These are phyloP conservation scores for Leptonema lineaticorne DNA, from an alignment of 1,140 invertebrate species.

Conservation along the genomic window DNA sequence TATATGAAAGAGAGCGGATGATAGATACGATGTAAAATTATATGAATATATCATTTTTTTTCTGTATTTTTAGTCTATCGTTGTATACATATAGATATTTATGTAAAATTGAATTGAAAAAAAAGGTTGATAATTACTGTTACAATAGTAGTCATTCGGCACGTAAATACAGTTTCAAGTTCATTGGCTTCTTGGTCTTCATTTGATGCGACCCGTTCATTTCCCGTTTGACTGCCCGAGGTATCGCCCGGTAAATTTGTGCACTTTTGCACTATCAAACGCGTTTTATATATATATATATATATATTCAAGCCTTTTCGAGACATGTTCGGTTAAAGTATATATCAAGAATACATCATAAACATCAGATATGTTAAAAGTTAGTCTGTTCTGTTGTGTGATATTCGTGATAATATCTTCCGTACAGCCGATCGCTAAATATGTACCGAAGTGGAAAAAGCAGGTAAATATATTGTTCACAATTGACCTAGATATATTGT, in stretches of 20 bases:
- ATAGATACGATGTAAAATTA: not conserved
- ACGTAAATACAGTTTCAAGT: conserved; percentile 34
- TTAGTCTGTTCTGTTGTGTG: conserved; percentile 41
- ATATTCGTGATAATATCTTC: conserved; percentile 45
- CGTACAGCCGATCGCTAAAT: conserved; percentile 57
- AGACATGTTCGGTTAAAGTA: conserved; percentile 8
- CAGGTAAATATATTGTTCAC: conserved; percentile 58
- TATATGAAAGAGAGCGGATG: not conserved
- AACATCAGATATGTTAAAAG: conserved; percentile 37
- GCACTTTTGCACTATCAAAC: not conserved
- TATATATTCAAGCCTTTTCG: not conserved
- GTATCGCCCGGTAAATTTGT: not conserved
- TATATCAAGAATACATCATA: too few relatives aligned
- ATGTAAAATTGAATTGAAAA: too few relatives aligned
- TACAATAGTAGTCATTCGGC: not conserved
- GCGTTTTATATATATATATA: not conserved
- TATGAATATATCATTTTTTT: not conserved
- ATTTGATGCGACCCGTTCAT: conserved; percentile 1
- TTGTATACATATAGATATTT: too few relatives aligned
- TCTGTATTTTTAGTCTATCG: not conserved
- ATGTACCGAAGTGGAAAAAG: conserved; percentile 81
- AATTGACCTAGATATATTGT: too few relatives aligned
- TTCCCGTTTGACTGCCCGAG: conserved; percentile 2
- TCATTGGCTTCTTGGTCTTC: conserved; percentile 32
- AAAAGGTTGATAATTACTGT: not conserved